A percentile compares a stretch with the other conserved stretches of the same genome.
These are phyloP conservation scores for Cephus cinctus DNA, from an alignment of 1,140 invertebrate species.

Conservation along the genomic window DNA sequence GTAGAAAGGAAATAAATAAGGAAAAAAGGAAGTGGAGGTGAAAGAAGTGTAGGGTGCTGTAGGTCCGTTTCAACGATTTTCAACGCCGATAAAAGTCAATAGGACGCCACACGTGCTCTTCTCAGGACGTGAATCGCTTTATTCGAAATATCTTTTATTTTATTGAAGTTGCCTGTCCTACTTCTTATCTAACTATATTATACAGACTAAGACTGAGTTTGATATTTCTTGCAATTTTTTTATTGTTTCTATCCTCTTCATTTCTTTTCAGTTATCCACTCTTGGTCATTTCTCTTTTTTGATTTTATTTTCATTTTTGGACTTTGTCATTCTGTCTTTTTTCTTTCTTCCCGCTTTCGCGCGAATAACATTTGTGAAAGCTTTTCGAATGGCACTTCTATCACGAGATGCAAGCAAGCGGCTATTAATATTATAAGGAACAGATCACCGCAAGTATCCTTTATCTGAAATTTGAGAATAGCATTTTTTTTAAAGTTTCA, in stretches of 20 bases:
- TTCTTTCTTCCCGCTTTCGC: not conserved
- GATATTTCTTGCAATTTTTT: too few relatives aligned
- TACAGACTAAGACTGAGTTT: too few relatives aligned
- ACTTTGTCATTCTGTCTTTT: too few relatives aligned
- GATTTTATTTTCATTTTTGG: too few relatives aligned
- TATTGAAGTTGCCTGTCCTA: too few relatives aligned
- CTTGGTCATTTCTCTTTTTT: not conserved
- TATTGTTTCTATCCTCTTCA: not conserved
- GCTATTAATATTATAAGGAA: not conserved
- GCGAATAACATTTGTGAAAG: not conserved
- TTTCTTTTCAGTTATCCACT: not conserved
- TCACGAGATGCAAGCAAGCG: not conserved
- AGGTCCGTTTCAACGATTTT: slow-evolving; percentile 19
- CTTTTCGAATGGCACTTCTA: not conserved
- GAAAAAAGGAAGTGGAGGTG: slow-evolving; percentile 10
- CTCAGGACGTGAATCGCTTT: too few relatives aligned
- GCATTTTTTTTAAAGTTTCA: too few relatives aligned
- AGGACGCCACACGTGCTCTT: too few relatives aligned
- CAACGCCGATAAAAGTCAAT: slow-evolving; percentile 24
- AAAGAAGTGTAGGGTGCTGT: not conserved
- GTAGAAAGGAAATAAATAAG: not conserved
- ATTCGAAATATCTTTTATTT: too few relatives aligned
- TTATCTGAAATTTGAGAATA: not conserved
- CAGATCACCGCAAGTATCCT: not conserved
- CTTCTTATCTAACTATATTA: too few relatives aligned